phyloP scores from a whole-genome alignment of 2,113 vertebrate species.

The Ovis aries region DNA sequence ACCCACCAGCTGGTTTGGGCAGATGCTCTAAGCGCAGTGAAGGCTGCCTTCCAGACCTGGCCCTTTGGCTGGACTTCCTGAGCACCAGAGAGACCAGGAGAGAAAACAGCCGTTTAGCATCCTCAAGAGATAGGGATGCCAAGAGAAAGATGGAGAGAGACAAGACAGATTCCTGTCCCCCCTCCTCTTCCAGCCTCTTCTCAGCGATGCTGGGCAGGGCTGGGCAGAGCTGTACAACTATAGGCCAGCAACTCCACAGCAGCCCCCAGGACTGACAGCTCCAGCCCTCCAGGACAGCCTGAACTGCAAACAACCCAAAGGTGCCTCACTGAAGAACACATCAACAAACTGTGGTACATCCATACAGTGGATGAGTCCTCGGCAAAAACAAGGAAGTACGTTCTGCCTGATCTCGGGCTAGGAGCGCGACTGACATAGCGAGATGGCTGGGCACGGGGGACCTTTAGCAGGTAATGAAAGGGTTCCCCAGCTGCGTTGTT shows the following conservation, averaged over 20 bases:
- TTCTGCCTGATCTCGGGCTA: background rate
- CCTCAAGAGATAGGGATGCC: background rate
- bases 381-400: fast-evolving
- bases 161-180: background rate
- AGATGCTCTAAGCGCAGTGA: background rate
- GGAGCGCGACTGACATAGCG: fast-evolving
- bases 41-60: background rate
- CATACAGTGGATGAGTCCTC: background rate
- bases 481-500: background rate
- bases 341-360: background rate
- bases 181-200: background rate
- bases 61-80: background rate
- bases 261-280: background rate
- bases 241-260: background rate
- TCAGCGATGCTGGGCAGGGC: background rate
- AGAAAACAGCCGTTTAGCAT: background rate
- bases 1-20: background rate
- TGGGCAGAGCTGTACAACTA: background rate
- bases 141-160: background rate
- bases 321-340: background rate
- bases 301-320: background rate
- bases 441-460: background rate
- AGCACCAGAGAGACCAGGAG: background rate
- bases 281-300: fast-evolving
- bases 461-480: background rate